These are phyloP conservation scores for Drosophila funebris DNA, from an alignment of 1,140 invertebrate genomes.

Conservation along the genomic window DNA sequence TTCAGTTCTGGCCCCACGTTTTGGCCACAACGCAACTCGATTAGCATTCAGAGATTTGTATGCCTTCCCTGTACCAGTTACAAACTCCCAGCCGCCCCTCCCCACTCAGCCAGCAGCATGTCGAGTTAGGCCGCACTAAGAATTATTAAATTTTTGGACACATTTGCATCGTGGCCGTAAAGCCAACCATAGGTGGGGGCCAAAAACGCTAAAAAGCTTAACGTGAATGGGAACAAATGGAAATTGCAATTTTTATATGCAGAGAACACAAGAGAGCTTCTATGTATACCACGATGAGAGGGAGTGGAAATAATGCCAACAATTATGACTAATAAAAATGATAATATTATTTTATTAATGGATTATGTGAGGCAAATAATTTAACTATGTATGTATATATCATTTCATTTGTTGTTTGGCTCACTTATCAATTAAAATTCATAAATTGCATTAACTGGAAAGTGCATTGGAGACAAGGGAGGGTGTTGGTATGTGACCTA, in stretches of 20 bases:
- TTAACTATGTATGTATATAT: conserved; percentile 56
- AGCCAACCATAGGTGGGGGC: not conserved
- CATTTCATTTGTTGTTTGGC: conserved; percentile 36
- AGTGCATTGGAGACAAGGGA: not conserved
- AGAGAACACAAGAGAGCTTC: not conserved
- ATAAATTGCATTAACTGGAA: conserved; percentile 77
- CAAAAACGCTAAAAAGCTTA: conserved; percentile 45
- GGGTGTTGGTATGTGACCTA: conserved; percentile 45
- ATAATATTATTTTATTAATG: conserved; percentile 79
- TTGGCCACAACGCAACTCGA: conserved; percentile 55
- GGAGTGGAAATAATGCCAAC: conserved; percentile 11
- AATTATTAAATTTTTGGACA: conserved; percentile 68
- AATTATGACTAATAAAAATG: conserved; percentile 66
- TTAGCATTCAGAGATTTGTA: conserved; percentile 74
- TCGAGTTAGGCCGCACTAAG: conserved; percentile 35
- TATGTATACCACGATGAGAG: not conserved
- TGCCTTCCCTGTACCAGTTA: not conserved
- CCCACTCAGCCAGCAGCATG: too few relatives aligned
- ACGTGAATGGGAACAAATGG: conserved; percentile 67
- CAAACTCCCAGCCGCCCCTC: not conserved
- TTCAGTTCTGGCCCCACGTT: conserved; percentile 27
- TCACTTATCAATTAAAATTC: conserved; percentile 78
- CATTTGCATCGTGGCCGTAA: conserved; percentile 44
- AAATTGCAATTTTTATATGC: conserved; percentile 54
- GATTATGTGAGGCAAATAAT: conserved; percentile 62